Evolutionary conservation across 2,888 invertebrate genomes (phyloP).

Genomic region (Allygus modestus): DNA sequence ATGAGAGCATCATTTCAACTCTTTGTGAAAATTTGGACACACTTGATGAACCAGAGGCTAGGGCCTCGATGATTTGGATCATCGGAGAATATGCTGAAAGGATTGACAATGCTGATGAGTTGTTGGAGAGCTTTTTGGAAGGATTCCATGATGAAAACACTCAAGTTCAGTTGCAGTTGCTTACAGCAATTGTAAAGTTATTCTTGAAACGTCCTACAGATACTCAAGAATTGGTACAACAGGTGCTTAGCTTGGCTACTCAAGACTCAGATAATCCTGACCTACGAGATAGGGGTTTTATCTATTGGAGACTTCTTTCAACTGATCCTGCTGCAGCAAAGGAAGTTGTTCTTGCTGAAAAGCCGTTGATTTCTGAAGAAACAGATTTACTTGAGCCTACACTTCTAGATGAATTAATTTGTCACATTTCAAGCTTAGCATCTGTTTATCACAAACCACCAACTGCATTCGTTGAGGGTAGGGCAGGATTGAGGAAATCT

Average conservation of each 20-base stretch:
- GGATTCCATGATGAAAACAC: slow-evolving; percentile 98
- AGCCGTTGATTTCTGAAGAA: slow-evolving; percentile 99
- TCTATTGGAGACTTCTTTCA: slow-evolving; percentile 98
- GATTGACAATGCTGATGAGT: slow-evolving; percentile 99
- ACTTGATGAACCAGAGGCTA: slow-evolving; percentile 98
- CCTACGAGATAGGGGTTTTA: slow-evolving; percentile 98
- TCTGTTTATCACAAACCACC: slow-evolving; percentile 99
- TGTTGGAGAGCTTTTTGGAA: slow-evolving; percentile 98
- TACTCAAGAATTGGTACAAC: slow-evolving; percentile 98
- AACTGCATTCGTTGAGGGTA: slow-evolving; percentile 97
- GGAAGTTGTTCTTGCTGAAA: slow-evolving; percentile 99
- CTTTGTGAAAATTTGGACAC: slow-evolving; percentile 99
- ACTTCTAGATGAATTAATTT: slow-evolving; percentile 97
- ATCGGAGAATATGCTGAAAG: slow-evolving; percentile 99
- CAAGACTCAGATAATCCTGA: slow-evolving; percentile 99
- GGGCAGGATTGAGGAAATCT: slow-evolving; percentile 84
- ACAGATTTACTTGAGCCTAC: slow-evolving; percentile 99
- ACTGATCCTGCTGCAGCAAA: slow-evolving; percentile 99
- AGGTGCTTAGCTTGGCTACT: slow-evolving; percentile 80
- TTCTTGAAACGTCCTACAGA: slow-evolving; percentile 99
- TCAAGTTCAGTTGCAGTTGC: slow-evolving; percentile 96
- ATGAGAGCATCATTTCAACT: slow-evolving; percentile 99
- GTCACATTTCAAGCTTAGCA: slow-evolving; percentile 98
- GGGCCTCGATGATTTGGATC: slow-evolving; percentile 97
- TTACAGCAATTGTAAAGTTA: slow-evolving; percentile 99